Evolutionary conservation across 2,797 vertebrate species (phyloP).

Genomic region (Gobio occitaniae): DNA sequence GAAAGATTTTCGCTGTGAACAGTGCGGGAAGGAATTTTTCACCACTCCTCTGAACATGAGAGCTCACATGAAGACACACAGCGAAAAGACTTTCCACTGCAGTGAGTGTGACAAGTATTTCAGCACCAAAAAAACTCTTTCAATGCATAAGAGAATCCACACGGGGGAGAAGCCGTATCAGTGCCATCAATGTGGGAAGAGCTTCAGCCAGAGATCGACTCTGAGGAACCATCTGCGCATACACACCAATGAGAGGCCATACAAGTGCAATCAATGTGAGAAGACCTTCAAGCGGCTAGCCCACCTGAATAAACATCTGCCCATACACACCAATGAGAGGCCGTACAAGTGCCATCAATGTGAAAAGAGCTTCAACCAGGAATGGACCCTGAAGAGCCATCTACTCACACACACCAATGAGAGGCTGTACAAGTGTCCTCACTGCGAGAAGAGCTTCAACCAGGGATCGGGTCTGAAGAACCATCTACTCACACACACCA

Average conservation of each 20-base stretch:
- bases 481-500: not conserved
- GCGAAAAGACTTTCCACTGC: conserved; percentile 13
- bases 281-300: conserved; percentile 1
- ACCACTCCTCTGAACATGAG: conserved; percentile 32
- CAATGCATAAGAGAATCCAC: not conserved
- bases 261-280: conserved; percentile 25
- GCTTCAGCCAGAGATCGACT: no score
- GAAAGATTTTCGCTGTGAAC: no score
- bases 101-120: conserved; percentile 23
- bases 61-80: conserved; percentile 31
- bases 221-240: no score
- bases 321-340: conserved; percentile 44
- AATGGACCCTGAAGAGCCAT: no score
- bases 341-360: not conserved
- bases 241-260: no score
- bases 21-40: not conserved
- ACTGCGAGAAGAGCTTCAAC: no score
- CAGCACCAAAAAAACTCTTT: not conserved
- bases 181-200: no score
- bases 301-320: conserved; percentile 14
- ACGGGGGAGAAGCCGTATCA: not conserved
- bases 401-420: no score
- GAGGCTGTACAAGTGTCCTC: no score
- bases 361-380: no score
- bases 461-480: no score